Evolutionary conservation across 2,888 invertebrate species (phyloP), one percentile per base, ranked within the genome.

Genomic region (Blastobasis adustella): DNA sequence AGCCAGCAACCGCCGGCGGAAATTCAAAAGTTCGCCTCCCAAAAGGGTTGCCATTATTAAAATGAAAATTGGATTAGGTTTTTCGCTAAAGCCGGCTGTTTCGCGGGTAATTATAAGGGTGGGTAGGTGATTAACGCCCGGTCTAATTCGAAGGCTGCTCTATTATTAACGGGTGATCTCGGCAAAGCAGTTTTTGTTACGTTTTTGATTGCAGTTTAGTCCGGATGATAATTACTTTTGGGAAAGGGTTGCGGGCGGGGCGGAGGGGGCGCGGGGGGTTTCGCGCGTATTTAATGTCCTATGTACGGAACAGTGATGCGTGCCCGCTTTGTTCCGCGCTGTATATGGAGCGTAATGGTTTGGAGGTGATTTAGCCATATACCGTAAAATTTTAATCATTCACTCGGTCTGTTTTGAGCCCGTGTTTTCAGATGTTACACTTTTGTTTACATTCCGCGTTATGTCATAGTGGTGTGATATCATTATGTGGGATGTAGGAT

Each of bases 121-220:
- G 65, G 60, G 65, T 58, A 58, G 60, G 66, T 75, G 73, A 75
- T 73, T 73, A 73, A 76, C 69, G 61, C 66, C 63, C 62, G 63
- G 62, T 75, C 76, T 84, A 84, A 84, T 81, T 82, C 85, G 79
- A 85, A 82, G 74, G 78, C 80, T 82, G 61, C 69, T 84, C 60
- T 72, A 85, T 77, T 82, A 83, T 85, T 84, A 71, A 85, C 74
- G 69, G 75, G 73, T 65, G 73, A 82, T 81, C 75, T 74, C 80
- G 63, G 66, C 73, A 73, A 74, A 82, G 75, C 82, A 76, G 82
- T 82, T 83, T 83, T 85, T 82, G 79, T 73, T 76, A 77, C 73
- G 80, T 84, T 85, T 86, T 85, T 84, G 83, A 86, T 86, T 86
- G 85, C 82, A 77, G 81, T 82, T 83, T 73, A 78, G 79, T 76